Conservation (phyloP, 2,113 vertebrate genomes). For the Rynchops niger region DNA sequence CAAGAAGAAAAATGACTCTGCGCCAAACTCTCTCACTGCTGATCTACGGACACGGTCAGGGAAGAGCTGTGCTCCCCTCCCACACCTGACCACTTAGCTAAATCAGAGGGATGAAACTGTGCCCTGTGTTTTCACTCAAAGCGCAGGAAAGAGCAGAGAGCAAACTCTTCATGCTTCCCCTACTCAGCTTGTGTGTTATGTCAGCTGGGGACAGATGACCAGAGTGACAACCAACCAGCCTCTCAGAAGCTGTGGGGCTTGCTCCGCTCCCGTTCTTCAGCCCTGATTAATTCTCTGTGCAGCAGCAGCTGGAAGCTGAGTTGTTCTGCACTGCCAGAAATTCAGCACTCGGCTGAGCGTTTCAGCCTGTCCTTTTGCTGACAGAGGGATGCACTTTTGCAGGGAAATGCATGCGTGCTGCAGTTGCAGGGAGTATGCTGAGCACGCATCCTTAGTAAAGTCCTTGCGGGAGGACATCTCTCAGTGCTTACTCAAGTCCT, state of each 20-base stretch:
- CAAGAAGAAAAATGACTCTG: not conserved
- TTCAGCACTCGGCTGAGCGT: not conserved
- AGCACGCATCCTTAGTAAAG: not conserved
- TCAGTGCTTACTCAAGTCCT: not conserved
- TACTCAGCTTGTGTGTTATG: not conserved
- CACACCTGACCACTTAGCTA: not conserved
- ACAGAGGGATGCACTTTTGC: not conserved
- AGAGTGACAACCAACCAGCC: not conserved
- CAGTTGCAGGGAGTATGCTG: conserved; percentile 33
- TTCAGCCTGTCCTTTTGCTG: conserved; percentile 15
- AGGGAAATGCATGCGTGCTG: not conserved
- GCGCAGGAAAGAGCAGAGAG: not conserved
- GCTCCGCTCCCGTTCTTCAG: conserved; percentile 17
- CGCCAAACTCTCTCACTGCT: not conserved
- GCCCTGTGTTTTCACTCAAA: not conserved
- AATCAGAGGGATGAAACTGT: not conserved
- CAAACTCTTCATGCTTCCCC: not conserved
- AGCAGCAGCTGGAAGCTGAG: conserved; percentile 28
- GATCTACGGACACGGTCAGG: fast-evolving
- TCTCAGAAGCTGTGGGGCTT: not conserved
- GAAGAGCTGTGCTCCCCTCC: not conserved
- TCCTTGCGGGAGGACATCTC: conserved; percentile 19
- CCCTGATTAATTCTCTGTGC: not conserved
- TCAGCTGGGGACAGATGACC: not conserved
- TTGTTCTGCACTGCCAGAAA: not conserved